Conservation (phyloP, 92 coral and sea anemone genomes). For the Phenganax stokvisi region DNA sequence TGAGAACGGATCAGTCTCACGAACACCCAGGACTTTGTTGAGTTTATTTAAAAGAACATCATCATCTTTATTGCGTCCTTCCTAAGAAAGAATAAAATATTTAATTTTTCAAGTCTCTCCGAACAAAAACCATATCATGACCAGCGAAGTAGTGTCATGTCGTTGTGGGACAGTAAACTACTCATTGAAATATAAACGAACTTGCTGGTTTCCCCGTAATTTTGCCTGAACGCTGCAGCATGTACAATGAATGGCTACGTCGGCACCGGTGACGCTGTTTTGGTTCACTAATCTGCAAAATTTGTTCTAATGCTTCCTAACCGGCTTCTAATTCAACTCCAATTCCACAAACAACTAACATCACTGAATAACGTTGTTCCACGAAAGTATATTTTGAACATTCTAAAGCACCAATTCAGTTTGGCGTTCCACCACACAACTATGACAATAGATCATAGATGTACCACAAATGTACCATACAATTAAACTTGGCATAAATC, state of each 20-base stretch:
- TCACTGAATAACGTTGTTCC: no score
- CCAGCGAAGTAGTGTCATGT: neutral
- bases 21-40: constrained; percentile 53
- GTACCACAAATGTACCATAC: neutral
- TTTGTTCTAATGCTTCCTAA: neutral
- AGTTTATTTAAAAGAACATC: constrained; percentile 66
- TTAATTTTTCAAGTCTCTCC: no score
- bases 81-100: constrained; percentile 43
- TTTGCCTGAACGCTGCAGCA: neutral
- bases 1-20: constrained; percentile 68
- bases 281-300: neutral
- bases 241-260: neutral
- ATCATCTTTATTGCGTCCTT: constrained; percentile 70
- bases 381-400: no score
- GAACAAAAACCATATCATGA: neutral
- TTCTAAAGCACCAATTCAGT: no score
- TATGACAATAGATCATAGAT: neutral
- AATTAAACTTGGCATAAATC: neutral
- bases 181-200: no score
- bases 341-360: neutral
- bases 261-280: neutral
- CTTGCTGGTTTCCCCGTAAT: neutral
- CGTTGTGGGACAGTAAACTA: neutral
- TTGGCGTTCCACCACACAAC: no score
- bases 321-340: neutral